Evolutionary conservation across 2,797 vertebrate genomes (phyloP).

Genomic region (Mycteria americana): DNA sequence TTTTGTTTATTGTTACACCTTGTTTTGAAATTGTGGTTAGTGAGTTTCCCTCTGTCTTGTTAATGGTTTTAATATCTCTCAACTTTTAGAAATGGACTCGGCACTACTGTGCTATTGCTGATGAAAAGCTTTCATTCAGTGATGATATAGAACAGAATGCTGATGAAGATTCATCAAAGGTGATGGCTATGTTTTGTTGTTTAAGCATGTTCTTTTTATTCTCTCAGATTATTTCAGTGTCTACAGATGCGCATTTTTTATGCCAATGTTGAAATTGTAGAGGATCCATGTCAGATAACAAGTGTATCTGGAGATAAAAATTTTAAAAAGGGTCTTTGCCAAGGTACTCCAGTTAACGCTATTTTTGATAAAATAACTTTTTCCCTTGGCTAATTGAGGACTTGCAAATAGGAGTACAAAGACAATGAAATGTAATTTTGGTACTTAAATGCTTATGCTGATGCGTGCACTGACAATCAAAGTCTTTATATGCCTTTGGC

Average conservation of each 20-base stretch:
- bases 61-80: background rate
- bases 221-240: background rate
- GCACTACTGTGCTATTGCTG: conserved; percentile 91
- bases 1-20: background rate
- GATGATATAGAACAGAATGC: conserved; percentile 84
- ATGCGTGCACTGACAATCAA: background rate
- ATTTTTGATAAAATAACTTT: background rate
- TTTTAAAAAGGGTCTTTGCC: background rate
- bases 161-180: conserved; percentile 78
- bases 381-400: background rate
- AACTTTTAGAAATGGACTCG: conserved; percentile 87
- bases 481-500: background rate
- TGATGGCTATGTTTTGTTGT: background rate
- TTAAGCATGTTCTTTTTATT: background rate
- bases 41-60: background rate
- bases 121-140: conserved; percentile 90
- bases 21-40: background rate
- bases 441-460: background rate
- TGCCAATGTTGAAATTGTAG: background rate
- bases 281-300: background rate
- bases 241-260: background rate
- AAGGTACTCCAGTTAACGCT: background rate
- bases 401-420: background rate
- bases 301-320: background rate
- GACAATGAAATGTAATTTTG: background rate